Evolutionary conservation across 2,797 vertebrate species (phyloP).

Genomic region (Neopelma chrysocephalum): DNA sequence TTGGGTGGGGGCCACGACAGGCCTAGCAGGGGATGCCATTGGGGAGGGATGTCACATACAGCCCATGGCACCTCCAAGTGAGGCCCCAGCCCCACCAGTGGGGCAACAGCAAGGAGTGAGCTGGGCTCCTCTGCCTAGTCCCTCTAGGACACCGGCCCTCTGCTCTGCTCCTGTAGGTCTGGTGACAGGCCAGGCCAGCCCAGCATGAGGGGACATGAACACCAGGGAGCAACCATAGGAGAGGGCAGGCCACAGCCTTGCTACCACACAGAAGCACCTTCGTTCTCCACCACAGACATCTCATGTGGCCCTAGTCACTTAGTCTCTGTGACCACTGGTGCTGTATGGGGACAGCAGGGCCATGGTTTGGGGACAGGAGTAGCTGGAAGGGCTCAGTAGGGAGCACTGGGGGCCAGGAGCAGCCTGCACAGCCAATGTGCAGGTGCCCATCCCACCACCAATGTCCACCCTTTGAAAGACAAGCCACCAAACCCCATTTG

Average conservation of each 20-base stretch:
- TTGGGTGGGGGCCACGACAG: fast-evolving
- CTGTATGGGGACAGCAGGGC: not conserved
- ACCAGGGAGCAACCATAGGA: not conserved
- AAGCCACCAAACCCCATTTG: not conserved
- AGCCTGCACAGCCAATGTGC: not conserved
- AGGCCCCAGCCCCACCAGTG: not conserved
- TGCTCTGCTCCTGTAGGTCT: not conserved
- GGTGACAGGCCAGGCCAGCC: not conserved
- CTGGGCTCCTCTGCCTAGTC: not conserved
- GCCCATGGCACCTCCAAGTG: not conserved
- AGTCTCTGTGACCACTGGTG: not conserved
- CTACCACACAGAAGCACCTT: fast-evolving
- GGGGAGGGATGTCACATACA: not conserved
- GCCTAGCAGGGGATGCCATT: not conserved
- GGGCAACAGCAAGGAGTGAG: not conserved
- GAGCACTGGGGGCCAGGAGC: not conserved
- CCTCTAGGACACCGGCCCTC: not conserved
- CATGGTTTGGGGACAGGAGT: fast-evolving
- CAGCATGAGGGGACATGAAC: fast-evolving
- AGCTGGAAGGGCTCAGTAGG: not conserved
- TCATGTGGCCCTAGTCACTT: not conserved
- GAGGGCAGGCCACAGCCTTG: not conserved
- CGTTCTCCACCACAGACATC: not conserved
- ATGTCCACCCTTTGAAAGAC: not conserved
- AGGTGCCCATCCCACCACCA: not conserved